Evolutionary conservation across 35 echinoderm and acorn worm genomes (phyloP).

Genomic region (Apostichopus japonicus): DNA sequence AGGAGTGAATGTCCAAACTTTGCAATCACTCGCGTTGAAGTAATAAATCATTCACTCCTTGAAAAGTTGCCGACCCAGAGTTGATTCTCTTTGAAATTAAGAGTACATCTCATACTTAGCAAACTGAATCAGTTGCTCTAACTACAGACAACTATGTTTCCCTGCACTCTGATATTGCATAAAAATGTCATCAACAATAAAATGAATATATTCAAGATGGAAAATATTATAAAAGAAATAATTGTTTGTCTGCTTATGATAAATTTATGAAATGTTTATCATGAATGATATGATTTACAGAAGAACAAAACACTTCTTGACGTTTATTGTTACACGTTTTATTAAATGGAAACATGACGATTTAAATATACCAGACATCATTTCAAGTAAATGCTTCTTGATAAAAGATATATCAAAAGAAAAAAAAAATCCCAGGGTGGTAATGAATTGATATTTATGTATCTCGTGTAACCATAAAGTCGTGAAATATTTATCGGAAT

Average conservation of each 20-base stretch:
- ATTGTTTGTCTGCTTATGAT: not conserved
- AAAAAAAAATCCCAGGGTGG: not conserved
- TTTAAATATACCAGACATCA: not conserved
- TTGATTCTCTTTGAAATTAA: too few relatives aligned
- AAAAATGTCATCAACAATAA: not conserved
- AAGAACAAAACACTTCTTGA: not conserved
- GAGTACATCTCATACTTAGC: too few relatives aligned
- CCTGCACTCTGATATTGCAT: not conserved
- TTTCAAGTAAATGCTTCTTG: slow-evolving; percentile 1
- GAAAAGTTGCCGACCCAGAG: too few relatives aligned
- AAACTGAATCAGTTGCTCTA: not conserved
- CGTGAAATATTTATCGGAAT: not conserved
- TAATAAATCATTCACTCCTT: too few relatives aligned
- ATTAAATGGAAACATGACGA: not conserved
- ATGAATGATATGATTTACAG: not conserved
- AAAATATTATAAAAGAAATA: not conserved
- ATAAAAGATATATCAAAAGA: not conserved
- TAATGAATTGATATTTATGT: not conserved
- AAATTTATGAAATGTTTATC: slow-evolving; percentile 3
- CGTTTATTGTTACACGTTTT: not conserved
- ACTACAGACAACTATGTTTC: not conserved
- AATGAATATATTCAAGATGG: not conserved
- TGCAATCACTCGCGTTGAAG: too few relatives aligned
- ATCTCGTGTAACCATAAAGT: not conserved
- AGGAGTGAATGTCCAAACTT: too few relatives aligned